Evolutionary conservation across 2,797 vertebrate genomes (phyloP).

Genomic region (Paguma larvata): DNA sequence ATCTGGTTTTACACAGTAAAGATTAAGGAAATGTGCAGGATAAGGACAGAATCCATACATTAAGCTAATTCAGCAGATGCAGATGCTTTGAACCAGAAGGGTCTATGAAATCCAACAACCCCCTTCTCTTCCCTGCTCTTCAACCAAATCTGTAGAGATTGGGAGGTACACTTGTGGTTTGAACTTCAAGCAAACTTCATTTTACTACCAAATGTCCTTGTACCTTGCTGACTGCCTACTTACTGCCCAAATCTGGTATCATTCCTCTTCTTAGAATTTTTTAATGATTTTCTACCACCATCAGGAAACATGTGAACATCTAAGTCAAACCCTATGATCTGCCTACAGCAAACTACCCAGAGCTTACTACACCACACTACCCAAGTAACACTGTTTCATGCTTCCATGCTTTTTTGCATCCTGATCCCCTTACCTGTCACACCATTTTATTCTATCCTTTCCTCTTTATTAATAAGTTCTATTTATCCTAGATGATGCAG

Average conservation of each 20-base stretch:
- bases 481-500: neutral
- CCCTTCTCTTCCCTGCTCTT: neutral
- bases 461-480: neutral
- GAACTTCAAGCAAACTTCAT: neutral
- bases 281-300: neutral
- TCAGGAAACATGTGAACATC: neutral
- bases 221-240: neutral
- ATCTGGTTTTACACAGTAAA: neutral
- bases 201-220: neutral
- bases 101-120: neutral
- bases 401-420: neutral
- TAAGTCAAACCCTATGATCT: neutral
- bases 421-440: neutral
- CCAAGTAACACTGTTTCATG: neutral
- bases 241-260: conserved; percentile 10
- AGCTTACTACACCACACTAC: neutral
- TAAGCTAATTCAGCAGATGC: neutral
- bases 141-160: neutral
- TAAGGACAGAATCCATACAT: neutral
- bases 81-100: neutral
- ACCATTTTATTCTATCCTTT: neutral
- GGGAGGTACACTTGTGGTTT: neutral
- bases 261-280: neutral
- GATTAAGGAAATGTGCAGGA: neutral
- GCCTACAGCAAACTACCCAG: neutral